Base-by-base conservation (phyloP, 2,797 vertebrate genomes). In the Columba guinea region DNA sequence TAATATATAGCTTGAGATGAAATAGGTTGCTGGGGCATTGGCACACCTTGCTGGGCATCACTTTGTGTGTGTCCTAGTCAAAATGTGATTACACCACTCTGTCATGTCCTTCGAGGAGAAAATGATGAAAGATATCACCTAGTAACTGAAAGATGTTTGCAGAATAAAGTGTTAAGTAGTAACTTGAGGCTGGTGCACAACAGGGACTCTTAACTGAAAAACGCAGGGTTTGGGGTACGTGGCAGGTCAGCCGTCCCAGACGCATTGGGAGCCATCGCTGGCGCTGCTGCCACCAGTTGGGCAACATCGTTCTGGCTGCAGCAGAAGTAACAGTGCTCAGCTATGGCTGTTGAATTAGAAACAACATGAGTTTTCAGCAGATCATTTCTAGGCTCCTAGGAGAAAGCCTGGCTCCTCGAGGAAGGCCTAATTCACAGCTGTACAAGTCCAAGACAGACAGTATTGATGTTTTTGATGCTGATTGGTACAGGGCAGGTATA, bases 401-500 rank as follows among this genome's bases (percentile, higher is more conserved):
- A 69, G 62, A 70, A 81, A 39, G 39, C 53, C 44, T 71, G 55
- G 27, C 59, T 92, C 51, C 76, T 86, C 0, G 1, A 81, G 92
- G 79, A 64, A 37, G 39, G 39, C 82, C 32, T 24, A 1, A 48
- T 60, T 91, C 84, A 21, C 35, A 71, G 41, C 59, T 60, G 21
- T 62, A 28, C 48, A 39, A 69, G 52, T 79, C 74, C 51, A 44
- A 53, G 91, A 52, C 67, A 84, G 75, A 75, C 80, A 34, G 37
- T 83, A 53, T 74, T 60, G 82, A 77, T 85, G 93, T 34, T 93
- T 85, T 85, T 65, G 62, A 78, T 87, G 58, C 58, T 65, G 37
- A 49, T 81, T 68, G 65, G 65, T 84, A 52, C 49, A 86, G 76
- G 74, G 77, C 79, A 86, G 73, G 89, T 94, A 92, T 86, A 91